Evolutionary conservation across 2,797 vertebrate genomes (phyloP), one percentile per base, ranked within the genome.

Genomic region (Falco naumanni): DNA sequence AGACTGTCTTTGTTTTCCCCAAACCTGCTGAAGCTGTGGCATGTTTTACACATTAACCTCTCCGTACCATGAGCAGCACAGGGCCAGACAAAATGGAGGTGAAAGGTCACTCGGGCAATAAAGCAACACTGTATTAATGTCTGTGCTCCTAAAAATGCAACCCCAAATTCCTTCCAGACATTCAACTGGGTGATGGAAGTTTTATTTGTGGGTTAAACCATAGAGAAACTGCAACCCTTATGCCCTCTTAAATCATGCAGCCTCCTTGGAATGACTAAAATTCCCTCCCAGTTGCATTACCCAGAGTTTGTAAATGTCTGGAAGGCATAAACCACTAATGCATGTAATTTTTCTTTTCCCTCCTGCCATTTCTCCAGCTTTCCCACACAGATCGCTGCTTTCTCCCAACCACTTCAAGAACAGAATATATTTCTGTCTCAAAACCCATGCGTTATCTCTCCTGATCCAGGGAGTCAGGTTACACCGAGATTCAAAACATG

Each of bases 111-210:
- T 8, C 9, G 63, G 83, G 63, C 80, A 92, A 87, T 77, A 96
- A 90, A 92, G 75, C 65, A 91, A 77, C 10, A 13, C 75, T 86
- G 91, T 94, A 89, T 84, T 94, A 90, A 93, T 91, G 88, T 33
- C 89, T 84, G 59, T 34, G 54, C 47, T 95, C 64, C 79, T 77
- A 93, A 93, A 92, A 96, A 91, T 25, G 51, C 60, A 82, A 56
- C 78, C 54, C 78, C 87, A 96, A 96, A 97, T 97, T 95, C 92
- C 89, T 92, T 96, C 96, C 94, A 93, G 74, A 95, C 91, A 92
- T 31, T 95, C 70, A 53, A 26, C 59, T 4, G 61, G 29, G 5
- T 65, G 85, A 91, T 93, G 53, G 93, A 88, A 94, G 61, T 95
- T 95, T 96, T 94, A 93, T 93, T 93, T 94, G 86, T 72, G 81